These are phyloP conservation scores for Phalacrocorax carbo DNA, from an alignment of 2,113 vertebrate genomes.

Conservation along the genomic window DNA sequence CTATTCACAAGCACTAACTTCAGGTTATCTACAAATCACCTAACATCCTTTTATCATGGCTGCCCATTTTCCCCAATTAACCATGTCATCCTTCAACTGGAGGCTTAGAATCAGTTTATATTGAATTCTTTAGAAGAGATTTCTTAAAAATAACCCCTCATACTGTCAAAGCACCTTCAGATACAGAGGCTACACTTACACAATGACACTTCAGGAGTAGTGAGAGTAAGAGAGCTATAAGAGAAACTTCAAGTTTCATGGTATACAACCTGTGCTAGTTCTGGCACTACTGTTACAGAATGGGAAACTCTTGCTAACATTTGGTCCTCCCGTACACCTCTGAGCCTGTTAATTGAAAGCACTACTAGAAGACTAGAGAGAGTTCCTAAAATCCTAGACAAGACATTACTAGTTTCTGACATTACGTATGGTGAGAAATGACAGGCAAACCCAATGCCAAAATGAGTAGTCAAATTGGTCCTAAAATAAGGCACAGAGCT, in stretches of 20 bases:
- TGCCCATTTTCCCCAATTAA: neutral
- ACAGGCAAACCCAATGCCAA: neutral
- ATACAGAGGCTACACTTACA: neutral
- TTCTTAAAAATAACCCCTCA: neutral
- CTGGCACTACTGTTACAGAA: neutral
- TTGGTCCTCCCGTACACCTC: neutral
- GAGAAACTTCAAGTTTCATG: neutral
- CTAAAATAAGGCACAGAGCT: neutral
- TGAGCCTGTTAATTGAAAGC: neutral
- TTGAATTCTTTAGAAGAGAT: neutral
- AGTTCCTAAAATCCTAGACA: neutral
- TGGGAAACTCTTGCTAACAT: rapidly evolving
- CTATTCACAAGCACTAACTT: neutral
- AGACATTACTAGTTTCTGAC: neutral
- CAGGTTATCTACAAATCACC: neutral
- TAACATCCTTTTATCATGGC: neutral
- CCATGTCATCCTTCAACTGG: neutral
- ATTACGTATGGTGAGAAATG: neutral
- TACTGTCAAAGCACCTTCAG: neutral
- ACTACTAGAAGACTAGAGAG: neutral
- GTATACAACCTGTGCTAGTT: neutral
- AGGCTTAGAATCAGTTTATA: neutral
- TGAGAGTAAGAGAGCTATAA: neutral
- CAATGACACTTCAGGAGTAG: neutral
- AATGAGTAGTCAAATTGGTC: neutral